Base-by-base conservation (phyloP, 2,113 vertebrate genomes). In the Gorsachius goisagi region DNA sequence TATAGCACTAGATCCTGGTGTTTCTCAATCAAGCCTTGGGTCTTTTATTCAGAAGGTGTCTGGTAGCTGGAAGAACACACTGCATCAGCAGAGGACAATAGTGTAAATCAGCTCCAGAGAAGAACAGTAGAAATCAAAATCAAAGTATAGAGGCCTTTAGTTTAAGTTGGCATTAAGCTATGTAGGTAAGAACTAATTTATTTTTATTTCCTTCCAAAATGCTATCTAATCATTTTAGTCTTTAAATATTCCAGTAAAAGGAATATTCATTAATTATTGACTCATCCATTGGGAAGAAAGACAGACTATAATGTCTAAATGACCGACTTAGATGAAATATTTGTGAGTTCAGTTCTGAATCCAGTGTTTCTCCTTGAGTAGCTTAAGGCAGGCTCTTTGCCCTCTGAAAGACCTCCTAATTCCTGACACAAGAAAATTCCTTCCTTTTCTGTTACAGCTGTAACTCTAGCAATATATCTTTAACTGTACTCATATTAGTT, bases 371-470 rank as follows among this genome's bases (percentile, higher is more conserved):
- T 88, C 12, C 6, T 49, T 72, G 24, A 89, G 74, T 82, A 22
- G 76, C 35, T 82, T 93, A 82, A 89, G 62, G 67, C 63, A 92
- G 83, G 28, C 17, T 85, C 8, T 45, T 80, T 95, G 63, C 32
- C 92, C 59, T 92, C 59, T 88, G 73, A 79, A 93, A 93, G 72
- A 94, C 75, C 47, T 87, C 58, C 60, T 93, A 52, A 95, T 90
- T 93, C 85, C 47, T 85, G 63, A 59, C 47, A 83, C 30, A 71
- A 86, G 71, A 93, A 88, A 91, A 95, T 58, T 85, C 53, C 66
- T 76, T 62, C 49, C 27, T 79, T 49, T 90, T 71, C 67, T 93
- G 78, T 71, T 85, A 80, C 67, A 53, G 67, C 37, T 91, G 50
- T 79, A 85, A 77, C 67, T 85, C 68, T 47, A 88, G 81, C 71